phyloP scores from a whole-genome alignment of 1,140 invertebrate genomes.

The Drosophila arizonae region DNA sequence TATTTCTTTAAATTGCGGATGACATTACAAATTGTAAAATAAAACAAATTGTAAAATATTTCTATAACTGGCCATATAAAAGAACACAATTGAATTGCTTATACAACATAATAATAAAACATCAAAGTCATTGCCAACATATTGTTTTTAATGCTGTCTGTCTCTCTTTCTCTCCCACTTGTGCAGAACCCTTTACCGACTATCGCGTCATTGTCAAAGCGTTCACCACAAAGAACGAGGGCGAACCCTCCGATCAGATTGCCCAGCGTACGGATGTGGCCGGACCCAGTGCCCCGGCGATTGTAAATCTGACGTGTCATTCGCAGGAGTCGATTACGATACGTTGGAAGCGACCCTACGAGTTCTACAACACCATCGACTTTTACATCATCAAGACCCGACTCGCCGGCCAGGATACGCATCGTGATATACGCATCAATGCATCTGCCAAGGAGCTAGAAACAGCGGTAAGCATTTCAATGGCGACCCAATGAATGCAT shows the following conservation, averaged over 20 bases:
- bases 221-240: conserved; percentile 88
- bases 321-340: conserved; percentile 89
- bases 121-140: conserved; percentile 8
- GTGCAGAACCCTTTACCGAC: conserved; percentile 90
- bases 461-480: conserved; percentile 84
- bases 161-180: conserved; percentile 33
- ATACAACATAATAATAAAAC: conserved; percentile 1
- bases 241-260: conserved; percentile 88
- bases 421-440: conserved; percentile 86
- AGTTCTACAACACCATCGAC: conserved; percentile 90
- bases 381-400: conserved; percentile 90
- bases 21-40: not conserved
- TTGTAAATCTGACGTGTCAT: conserved; percentile 92
- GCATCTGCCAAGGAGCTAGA: conserved; percentile 85
- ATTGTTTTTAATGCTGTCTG: conserved; percentile 14
- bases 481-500: too few relatives aligned
- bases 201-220: conserved; percentile 95
- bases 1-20: not conserved
- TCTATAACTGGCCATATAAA: not conserved
- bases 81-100: not conserved
- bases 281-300: conserved; percentile 90
- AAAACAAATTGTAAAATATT: not conserved
- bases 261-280: conserved; percentile 90
- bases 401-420: conserved; percentile 85
- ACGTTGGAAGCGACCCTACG: conserved; percentile 90